These are phyloP conservation scores for Thereva unica DNA, from an alignment of 2,888 invertebrate species.

Conservation along the genomic window DNA sequence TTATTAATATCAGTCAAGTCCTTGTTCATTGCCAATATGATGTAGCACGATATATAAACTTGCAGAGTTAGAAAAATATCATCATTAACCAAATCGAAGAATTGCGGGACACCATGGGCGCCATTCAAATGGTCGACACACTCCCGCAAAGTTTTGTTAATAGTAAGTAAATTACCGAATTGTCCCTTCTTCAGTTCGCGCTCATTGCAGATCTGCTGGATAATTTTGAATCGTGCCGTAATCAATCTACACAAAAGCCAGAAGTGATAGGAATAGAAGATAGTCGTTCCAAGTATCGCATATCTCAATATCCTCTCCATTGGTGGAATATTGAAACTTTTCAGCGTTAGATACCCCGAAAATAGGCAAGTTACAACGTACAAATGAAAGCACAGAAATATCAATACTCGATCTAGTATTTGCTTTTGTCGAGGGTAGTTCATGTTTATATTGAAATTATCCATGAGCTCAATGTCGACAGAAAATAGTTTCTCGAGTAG, in stretches of 20 bases:
- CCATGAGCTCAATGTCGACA: too few species aligned
- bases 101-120: slow-evolving; percentile 1
- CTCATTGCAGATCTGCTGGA: neutral
- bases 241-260: slow-evolving; percentile 8
- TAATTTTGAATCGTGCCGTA: neutral
- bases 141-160: neutral
- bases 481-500: too few species aligned
- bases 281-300: neutral
- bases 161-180: neutral
- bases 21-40: slow-evolving; percentile 5
- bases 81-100: slow-evolving; percentile 12
- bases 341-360: too few species aligned
- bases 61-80: slow-evolving; percentile 3
- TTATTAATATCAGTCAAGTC: neutral
- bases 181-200: neutral
- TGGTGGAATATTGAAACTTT: too few species aligned
- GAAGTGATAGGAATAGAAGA: neutral
- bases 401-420: too few species aligned
- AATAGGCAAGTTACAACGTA: too few species aligned
- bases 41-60: neutral
- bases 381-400: too few species aligned
- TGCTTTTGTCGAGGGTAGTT: too few species aligned
- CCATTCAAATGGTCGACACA: slow-evolving; percentile 7
- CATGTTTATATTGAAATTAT: too few species aligned
- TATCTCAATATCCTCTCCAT: too few species aligned